Evolutionary conservation across 2,113 vertebrate species (phyloP).

Genomic region (Notarius lentiginosus): DNA sequence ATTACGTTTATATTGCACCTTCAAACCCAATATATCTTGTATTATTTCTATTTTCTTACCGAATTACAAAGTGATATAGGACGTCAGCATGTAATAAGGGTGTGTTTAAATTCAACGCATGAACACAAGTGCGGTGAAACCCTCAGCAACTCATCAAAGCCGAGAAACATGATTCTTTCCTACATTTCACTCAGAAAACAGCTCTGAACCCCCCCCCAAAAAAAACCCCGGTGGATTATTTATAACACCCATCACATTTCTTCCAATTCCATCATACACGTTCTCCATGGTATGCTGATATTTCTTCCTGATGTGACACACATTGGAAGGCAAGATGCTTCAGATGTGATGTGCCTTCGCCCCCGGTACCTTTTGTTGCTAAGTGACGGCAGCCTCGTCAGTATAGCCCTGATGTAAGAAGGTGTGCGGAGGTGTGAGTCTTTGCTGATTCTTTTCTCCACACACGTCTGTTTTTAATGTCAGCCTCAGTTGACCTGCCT

Average conservation of each 20-base stretch:
- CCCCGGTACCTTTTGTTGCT: constrained; percentile 50
- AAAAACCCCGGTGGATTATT: background rate
- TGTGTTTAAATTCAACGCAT: background rate
- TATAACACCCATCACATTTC: background rate
- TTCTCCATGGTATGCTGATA: background rate
- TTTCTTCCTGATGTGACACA: constrained; percentile 12
- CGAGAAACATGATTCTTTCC: background rate
- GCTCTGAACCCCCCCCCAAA: background rate
- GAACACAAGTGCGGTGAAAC: background rate
- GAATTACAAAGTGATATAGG: background rate
- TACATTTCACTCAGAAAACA: background rate
- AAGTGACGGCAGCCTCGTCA: constrained; percentile 50
- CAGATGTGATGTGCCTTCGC: constrained; percentile 28
- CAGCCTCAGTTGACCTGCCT: background rate
- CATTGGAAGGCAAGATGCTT: constrained; percentile 21
- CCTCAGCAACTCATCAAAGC: background rate
- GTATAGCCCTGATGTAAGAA: constrained; percentile 43
- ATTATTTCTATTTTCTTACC: background rate
- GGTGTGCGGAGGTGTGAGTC: constrained; percentile 43
- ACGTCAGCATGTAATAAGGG: background rate
- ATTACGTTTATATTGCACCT: background rate
- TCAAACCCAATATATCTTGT: background rate
- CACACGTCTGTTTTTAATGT: constrained; percentile 1
- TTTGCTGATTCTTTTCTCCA: background rate
- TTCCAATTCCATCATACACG: background rate